These are phyloP conservation scores for Dynastes maya DNA, from an alignment of 2,888 invertebrate species.

Conservation along the genomic window DNA sequence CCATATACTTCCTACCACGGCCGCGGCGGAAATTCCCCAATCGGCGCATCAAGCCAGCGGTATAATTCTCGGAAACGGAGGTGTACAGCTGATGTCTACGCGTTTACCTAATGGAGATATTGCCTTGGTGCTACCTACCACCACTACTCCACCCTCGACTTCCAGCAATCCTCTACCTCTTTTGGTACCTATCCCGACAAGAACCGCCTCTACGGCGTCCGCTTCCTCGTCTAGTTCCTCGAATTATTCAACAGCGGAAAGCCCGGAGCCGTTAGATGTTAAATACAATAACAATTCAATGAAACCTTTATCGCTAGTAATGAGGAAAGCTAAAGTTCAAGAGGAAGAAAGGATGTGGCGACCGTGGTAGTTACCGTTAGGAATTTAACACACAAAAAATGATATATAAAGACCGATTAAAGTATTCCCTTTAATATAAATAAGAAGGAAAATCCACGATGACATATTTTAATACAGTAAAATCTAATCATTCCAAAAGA, in stretches of 20 bases:
- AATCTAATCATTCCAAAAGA: constrained; percentile 34
- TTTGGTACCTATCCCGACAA: constrained; percentile 82
- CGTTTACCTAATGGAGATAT: constrained; percentile 88
- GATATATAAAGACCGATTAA: constrained; percentile 7
- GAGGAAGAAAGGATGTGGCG: constrained; percentile 84
- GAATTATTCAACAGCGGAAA: constrained; percentile 76
- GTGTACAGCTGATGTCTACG: constrained; percentile 86
- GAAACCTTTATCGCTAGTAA: constrained; percentile 82
- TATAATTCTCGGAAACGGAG: constrained; percentile 79
- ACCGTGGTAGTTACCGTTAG: constrained; percentile 75
- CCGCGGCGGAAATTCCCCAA: constrained; percentile 56
- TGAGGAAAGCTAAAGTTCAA: constrained; percentile 75
- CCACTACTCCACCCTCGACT: constrained; percentile 69
- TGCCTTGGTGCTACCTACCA: constrained; percentile 84
- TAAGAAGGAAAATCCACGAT: not conserved
- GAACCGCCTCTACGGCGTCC: constrained; percentile 82
- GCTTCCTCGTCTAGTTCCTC: constrained; percentile 79
- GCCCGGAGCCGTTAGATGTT: constrained; percentile 71
- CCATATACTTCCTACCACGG: constrained; percentile 74
- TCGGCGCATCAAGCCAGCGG: constrained; percentile 67
- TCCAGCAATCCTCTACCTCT: constrained; percentile 75
- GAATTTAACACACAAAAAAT: not conserved
- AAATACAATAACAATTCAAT: constrained; percentile 71
- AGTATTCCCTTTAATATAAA: constrained; percentile 1
- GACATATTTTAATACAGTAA: too few species aligned